Evolutionary conservation across 2,797 vertebrate species (phyloP).

Genomic region (Anas bahamensis): DNA sequence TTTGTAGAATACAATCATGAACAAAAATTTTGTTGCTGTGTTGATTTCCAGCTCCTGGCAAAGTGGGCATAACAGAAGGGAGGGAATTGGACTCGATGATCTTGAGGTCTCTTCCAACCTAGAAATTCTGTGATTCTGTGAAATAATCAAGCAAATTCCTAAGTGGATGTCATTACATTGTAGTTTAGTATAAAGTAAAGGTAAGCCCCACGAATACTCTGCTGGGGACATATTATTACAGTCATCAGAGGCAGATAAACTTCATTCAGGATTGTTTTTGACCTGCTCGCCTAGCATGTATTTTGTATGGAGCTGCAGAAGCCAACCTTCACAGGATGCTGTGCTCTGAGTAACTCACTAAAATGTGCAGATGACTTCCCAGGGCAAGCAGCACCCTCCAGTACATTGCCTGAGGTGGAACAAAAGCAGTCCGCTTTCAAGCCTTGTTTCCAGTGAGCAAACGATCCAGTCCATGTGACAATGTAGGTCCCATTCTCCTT

Average conservation of each 20-base stretch:
- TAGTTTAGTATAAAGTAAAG: neutral
- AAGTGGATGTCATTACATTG: rapidly evolving
- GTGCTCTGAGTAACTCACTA: neutral
- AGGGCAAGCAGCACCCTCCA: neutral
- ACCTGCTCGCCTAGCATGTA: neutral
- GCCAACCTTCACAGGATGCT: neutral
- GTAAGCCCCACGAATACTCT: neutral
- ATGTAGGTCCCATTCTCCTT: neutral
- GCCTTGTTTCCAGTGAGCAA: neutral
- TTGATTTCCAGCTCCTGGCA: neutral
- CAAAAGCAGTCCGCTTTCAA: neutral
- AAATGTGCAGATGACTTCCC: neutral
- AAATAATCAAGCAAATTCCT: neutral
- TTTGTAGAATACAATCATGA: neutral
- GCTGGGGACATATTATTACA: neutral
- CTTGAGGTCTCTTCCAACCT: too few species aligned
- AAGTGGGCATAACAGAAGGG: neutral
- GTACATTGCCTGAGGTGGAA: neutral
- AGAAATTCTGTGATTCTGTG: too few species aligned
- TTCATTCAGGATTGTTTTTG: neutral
- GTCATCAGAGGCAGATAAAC: neutral
- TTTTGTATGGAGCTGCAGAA: neutral
- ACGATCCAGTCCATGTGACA: neutral
- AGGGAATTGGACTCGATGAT: too few species aligned
- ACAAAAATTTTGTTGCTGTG: neutral